Base-by-base conservation (phyloP, 1,140 invertebrate species). In the Pseudomyrmex pallidus region DNA sequence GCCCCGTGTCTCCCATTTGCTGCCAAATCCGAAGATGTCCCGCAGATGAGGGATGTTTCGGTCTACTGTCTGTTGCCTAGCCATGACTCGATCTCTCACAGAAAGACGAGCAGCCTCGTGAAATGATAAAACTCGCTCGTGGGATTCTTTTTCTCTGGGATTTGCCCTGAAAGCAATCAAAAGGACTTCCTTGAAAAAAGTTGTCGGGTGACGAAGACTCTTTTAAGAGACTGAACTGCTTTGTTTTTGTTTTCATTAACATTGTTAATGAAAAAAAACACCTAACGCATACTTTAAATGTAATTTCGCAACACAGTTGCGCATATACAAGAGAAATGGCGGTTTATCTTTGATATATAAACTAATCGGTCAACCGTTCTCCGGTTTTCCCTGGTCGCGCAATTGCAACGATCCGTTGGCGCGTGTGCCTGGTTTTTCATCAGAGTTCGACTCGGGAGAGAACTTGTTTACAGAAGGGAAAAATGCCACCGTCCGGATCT, bases 41-140 rank as follows among this genome's bases (percentile, higher is more conserved):
- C 96, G 92, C 73, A 96, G 92, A 86, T 96, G 96, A 22, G 96
- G 96, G 86, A 96, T 96, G 89, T 95, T 96, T 59, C 96, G 94
- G 78, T 96, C 96, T 25, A 95, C 95, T 52, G 95, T 95, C 93
- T 93, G 93, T 56, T 91, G 93, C 50, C 91, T 87, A 25, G 93
- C 90, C 93, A 94, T 94, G 10, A 5, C 64, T 10, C 13, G 8
- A 1, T 57, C 25, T 8, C 7, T 5, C 13, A n/a, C 13, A 44
- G 15, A 63, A 7, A 13, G 63, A 66, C 10, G 63, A n/a, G 35
- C 46, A 35, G 7, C 72, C n/a, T 20, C 17, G 57, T 35, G 35
- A 35, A 10, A 46, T 7, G n/a, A 17, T n/a, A 76, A 66, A 17
- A 52, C 46, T 59, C 52, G 44, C 13, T 20, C 48, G 10, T 10